Evolutionary conservation across 1,140 invertebrate species (phyloP), one percentile per base, ranked within the genome.

Genomic region (Vanessa tameamea): DNA sequence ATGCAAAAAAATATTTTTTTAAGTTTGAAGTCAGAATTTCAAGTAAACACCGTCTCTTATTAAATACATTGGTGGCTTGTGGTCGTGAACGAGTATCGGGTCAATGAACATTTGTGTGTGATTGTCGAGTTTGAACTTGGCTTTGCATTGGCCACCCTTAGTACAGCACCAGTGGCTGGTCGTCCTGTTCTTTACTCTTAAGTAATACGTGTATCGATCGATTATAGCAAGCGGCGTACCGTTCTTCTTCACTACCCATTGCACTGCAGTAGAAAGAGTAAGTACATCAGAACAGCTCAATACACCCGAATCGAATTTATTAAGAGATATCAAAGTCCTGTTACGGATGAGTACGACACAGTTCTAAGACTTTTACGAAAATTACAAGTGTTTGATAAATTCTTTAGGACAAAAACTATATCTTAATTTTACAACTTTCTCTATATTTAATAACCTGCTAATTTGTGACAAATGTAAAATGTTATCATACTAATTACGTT

Each of bases 141-240:
- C 69, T 71, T 43, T 61, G 16, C 69, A 71, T 5, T n/a, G 3
- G 1, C 37, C 55, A 1, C 69, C 69, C 16, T 47, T 31, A 9
- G 69, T 64, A 11, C 69, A 71, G 6, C 48, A 50, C 69, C 69
- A 71, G 20, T 51, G 47, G n/a, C 31, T 55, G 13, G 69, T 20
- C 15, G 23, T 65, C 15, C 3, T 47, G 9, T 26, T 55, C 20
- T 43, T n/a, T 4, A 64, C n/a, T 23, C 59, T 26, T 15, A 64
- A 23, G 20, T 72, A 72, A 43, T 64, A 72, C 12, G 69, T 72
- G 26, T 65, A 72, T 7, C 47, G 47, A 37, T 72, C 26, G 7
- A 72, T 64, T 31, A 72, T 72, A 8, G 63, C 69, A 7, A 72
- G 37, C 7, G 20, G 13, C 4, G 12, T 43, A 31, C 69, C 69